Percentiles rank a stretch among this genome's conserved stretches.
Conservation (phyloP, 2,888 invertebrate species). For the Andricus curvator region DNA sequence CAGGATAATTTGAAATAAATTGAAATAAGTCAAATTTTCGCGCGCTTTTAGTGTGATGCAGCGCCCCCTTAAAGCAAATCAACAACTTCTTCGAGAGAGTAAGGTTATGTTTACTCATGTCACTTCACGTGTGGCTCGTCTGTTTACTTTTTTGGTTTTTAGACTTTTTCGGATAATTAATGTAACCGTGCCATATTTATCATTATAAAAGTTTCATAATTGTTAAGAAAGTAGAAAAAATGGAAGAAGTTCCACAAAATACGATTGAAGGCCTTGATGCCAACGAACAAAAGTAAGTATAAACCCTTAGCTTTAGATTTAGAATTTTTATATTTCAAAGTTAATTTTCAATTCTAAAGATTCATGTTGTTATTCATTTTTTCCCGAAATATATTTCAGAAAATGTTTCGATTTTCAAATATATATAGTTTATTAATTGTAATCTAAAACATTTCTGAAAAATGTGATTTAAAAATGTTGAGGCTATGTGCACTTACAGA, state of each 20-base stretch:
- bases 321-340: neutral
- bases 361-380: neutral
- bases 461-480: neutral
- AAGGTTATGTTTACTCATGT: too few relatives aligned
- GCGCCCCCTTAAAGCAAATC: too few relatives aligned
- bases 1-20: too few relatives aligned
- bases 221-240: neutral
- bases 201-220: neutral
- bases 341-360: neutral
- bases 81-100: too few relatives aligned
- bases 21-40: too few relatives aligned
- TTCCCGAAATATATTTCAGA: neutral
- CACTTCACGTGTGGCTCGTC: too few relatives aligned
- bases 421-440: neutral
- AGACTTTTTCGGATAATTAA: too few relatives aligned
- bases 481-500: neutral
- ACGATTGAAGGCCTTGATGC: neutral
- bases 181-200: too few relatives aligned
- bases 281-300: conserved; percentile 9
- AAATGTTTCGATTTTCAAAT: neutral
- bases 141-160: too few relatives aligned
- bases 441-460: neutral
- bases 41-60: too few relatives aligned
- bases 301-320: neutral
- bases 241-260: conserved; percentile 10